Percentiles rank a stretch among this genome's conserved stretches.
Conservation (phyloP, 2,113 vertebrate species). For the Stomatorhinus ivindoensis region DNA sequence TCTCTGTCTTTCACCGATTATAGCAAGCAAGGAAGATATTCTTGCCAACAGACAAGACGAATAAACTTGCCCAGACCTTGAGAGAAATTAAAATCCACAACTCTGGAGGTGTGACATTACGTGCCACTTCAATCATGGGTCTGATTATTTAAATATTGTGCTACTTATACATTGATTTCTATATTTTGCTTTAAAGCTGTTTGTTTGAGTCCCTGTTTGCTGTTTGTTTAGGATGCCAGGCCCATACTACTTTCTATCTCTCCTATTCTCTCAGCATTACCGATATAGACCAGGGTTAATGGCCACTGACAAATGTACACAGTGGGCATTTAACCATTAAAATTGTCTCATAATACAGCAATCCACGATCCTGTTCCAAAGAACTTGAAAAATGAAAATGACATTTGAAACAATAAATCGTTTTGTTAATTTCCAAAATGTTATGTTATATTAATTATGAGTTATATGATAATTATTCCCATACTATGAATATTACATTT, state of each 20-base stretch:
- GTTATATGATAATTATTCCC: neutral
- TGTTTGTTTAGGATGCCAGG: neutral
- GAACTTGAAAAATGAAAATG: neutral
- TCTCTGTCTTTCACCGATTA: neutral
- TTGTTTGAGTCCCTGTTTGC: neutral
- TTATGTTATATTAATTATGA: neutral
- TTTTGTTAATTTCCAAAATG: neutral
- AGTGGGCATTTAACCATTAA: neutral
- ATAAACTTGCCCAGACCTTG: neutral
- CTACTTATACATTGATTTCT: neutral
- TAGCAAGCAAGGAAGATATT: neutral
- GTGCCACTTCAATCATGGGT: neutral
- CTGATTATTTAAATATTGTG: neutral
- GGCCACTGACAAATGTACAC: neutral
- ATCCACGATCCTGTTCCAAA: neutral
- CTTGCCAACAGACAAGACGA: neutral
- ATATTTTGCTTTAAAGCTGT: neutral
- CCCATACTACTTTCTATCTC: neutral
- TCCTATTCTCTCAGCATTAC: neutral
- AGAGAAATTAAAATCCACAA: neutral
- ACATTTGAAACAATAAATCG: neutral
- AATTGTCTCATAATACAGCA: neutral
- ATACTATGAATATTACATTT: neutral
- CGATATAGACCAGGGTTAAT: neutral
- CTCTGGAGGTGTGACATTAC: neutral